A percentile compares a stretch with the other conserved stretches of the same genome.
These are phyloP conservation scores for Theropithecus gelada DNA, from an alignment of 2,113 vertebrate species.

Conservation along the genomic window DNA sequence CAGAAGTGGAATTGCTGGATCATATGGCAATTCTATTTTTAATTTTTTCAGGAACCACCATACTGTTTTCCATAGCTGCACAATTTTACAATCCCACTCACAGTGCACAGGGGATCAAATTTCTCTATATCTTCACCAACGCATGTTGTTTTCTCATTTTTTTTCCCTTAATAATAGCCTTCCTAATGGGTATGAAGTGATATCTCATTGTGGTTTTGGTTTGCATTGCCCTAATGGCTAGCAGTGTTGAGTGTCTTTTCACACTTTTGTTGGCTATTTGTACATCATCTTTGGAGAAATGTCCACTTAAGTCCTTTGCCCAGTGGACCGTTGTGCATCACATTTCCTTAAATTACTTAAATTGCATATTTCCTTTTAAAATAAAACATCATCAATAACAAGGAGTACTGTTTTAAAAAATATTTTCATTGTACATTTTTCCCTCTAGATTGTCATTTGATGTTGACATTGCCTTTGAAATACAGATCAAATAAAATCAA, in stretches of 20 bases:
- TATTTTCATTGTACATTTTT: background rate
- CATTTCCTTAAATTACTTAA: background rate
- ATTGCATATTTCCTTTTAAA: background rate
- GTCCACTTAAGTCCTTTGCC: background rate
- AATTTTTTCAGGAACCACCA: background rate
- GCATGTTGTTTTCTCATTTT: background rate
- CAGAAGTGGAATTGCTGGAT: background rate
- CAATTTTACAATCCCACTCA: background rate
- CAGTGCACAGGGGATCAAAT: rapidly evolving
- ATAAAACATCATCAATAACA: background rate
- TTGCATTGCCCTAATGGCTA: background rate
- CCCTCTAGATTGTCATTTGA: background rate
- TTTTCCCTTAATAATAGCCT: background rate
- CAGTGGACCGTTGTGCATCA: background rate
- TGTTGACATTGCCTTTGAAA: background rate
- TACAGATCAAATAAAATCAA: background rate
- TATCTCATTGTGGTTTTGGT: too few species aligned
- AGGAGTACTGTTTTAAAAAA: background rate
- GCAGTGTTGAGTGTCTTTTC: background rate
- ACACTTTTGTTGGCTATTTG: background rate
- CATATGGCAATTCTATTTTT: background rate
- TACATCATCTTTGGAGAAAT: background rate
- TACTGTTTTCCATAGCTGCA: background rate
- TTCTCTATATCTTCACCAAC: background rate
- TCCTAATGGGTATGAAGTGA: background rate